These are phyloP conservation scores for Crypturellus tataupa DNA, from an alignment of 2,797 vertebrate genomes.

Conservation along the genomic window DNA sequence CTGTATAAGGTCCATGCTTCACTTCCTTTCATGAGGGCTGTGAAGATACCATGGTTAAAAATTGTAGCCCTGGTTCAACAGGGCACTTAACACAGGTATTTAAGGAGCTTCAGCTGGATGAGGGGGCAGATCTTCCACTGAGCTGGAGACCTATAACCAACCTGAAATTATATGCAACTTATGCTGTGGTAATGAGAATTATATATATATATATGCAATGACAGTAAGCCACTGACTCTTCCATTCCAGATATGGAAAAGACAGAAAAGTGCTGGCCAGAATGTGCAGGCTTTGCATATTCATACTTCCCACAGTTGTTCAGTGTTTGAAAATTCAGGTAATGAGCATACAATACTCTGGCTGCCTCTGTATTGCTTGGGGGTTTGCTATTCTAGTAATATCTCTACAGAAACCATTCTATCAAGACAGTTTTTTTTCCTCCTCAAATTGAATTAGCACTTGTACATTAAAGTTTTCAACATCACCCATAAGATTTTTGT, in stretches of 20 bases:
- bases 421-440: constrained; percentile 41
- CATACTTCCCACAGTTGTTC: constrained; percentile 73
- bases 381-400: constrained; percentile 73
- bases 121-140: constrained; percentile 20
- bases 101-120: constrained; percentile 12
- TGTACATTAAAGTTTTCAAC: constrained; percentile 79
- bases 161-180: neutral
- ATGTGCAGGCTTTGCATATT: constrained; percentile 77
- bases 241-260: constrained; percentile 10
- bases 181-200: neutral
- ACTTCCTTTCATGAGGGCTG: neutral
- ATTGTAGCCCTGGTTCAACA: neutral
- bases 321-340: constrained; percentile 75
- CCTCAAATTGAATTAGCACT: constrained; percentile 74
- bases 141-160: constrained; percentile 31
- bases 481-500: constrained; percentile 82
- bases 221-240: neutral
- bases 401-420: constrained; percentile 68
- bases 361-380: constrained; percentile 76
- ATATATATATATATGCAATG: neutral
- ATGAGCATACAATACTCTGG: constrained; percentile 73
- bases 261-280: constrained; percentile 22
- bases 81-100: neutral
- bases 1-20: neutral
- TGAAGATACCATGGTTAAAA: neutral